Evolutionary conservation across 2,888 invertebrate species (phyloP), one percentile per base, ranked within the genome.

Genomic region (Dryobotodes eremita): DNA sequence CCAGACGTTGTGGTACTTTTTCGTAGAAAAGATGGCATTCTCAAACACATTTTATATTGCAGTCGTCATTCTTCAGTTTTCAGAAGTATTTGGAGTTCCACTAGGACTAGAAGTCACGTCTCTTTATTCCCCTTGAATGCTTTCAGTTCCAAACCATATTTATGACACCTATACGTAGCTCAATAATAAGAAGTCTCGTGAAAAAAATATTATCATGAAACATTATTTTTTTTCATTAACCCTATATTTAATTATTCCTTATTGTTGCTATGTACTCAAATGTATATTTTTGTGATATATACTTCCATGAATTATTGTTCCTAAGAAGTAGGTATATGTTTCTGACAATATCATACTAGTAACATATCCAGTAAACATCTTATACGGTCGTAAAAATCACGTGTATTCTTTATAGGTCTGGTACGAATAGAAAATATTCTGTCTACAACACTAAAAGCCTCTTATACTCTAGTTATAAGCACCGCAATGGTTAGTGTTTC

Each of bases 361-460:
- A 23, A 46, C n/a, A 71, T 26, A 53, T 78, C 17, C 20, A 48
- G 23, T 26, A 36, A 70, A 23, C 17, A 6, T 36, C 8, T 53
- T 7, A 11, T 46, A 31, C 46, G 5, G 7, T 31, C 31, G 31
- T 64, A 48, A 31, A 46, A 64, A 57, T 31, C 36, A 1, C 11
- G 17, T 53, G 2, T 70, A 53, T 53, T 70, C n/a, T 70, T 79
- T 50, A 48, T 50, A 59, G 7, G 11, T 36, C 48, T 77, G n/a
- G 11, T 4, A 20, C 5, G 23, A 79, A 79, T 68, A 69, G 31
- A 50, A 26, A 70, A 46, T 62, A 53, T 20, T 46, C 31, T 59
- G n/a, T 31, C 31, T 46, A 62, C n/a, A 62, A 71, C 23, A 80
- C 17, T 71, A 46, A 48, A 36, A 71, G 31, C 61, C 53, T 71